Percentiles rank a stretch among this genome's conserved stretches.
These are phyloP conservation scores for Limenitis arthemis DNA, from an alignment of 2,888 invertebrate species.

Conservation along the genomic window DNA sequence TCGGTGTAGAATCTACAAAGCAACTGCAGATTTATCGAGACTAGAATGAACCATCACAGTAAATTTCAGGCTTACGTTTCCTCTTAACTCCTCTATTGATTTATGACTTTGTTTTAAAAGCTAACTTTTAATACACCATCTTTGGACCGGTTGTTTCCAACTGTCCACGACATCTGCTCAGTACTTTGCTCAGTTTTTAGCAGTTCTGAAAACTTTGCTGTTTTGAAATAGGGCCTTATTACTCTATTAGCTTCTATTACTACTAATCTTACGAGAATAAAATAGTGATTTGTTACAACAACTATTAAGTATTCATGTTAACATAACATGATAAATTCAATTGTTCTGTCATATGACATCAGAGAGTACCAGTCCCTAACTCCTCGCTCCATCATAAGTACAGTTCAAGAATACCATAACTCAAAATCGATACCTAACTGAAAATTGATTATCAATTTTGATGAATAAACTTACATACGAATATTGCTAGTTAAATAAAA, in stretches of 20 bases:
- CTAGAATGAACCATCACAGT: conserved; percentile 50
- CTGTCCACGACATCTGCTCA: conserved; percentile 68
- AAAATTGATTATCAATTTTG: no score
- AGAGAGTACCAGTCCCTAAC: no score
- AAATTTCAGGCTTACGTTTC: conserved; percentile 61
- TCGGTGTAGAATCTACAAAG: conserved; percentile 49
- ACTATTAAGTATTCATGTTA: conserved; percentile 2
- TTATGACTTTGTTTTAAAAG: conserved; percentile 64
- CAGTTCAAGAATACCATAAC: no score
- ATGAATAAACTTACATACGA: no score
- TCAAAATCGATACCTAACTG: no score
- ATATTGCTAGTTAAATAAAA: no score
- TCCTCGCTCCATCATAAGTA: no score
- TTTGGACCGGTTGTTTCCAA: conserved; percentile 62
- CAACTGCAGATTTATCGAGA: conserved; percentile 48
- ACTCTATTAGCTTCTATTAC: conserved; percentile 4
- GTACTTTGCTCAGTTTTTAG: conserved; percentile 59
- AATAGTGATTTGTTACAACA: conserved; percentile 7
- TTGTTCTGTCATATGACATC: no score
- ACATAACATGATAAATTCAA: no score
- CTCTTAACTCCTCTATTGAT: conserved; percentile 63
- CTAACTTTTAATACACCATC: conserved; percentile 65
- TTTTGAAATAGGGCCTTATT: conserved; percentile 28
- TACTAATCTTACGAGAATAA: background rate
- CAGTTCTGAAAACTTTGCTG: conserved; percentile 56